phyloP scores from a whole-genome alignment of 1,140 invertebrate species.

The Zeugodacus cucurbitae region DNA sequence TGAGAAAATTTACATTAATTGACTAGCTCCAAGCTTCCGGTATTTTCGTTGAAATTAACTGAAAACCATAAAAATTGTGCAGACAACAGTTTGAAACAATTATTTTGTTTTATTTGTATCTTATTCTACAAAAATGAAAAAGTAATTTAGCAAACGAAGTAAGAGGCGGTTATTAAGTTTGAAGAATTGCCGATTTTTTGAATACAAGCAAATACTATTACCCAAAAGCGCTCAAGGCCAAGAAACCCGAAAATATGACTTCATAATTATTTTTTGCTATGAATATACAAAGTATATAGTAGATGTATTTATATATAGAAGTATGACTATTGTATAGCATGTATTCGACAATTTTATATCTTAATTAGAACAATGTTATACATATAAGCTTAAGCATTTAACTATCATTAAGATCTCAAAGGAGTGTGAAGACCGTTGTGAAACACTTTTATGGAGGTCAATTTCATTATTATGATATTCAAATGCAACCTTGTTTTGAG shows the following conservation, averaged over 20 bases:
- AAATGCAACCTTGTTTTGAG: no score
- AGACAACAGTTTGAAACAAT: not conserved
- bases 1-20: not conserved
- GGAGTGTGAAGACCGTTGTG: no score
- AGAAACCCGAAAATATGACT: not conserved
- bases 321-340: no score
- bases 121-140: not conserved
- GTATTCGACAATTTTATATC: no score
- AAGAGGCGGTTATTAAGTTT: not conserved
- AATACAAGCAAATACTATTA: not conserved
- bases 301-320: no score
- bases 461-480: no score
- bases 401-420: no score
- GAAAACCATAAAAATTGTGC: not conserved
- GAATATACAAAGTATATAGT: no score
- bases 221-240: not conserved
- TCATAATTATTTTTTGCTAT: no score
- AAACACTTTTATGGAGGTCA: no score
- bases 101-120: not conserved
- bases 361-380: no score
- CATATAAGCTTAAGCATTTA: no score
- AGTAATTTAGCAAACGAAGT: not conserved
- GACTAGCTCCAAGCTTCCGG: not conserved
- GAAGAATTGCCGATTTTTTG: not conserved
- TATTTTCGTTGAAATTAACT: not conserved